Percentiles rank a stretch among this genome's conserved stretches.
Evolutionary conservation across 2,888 invertebrate genomes (phyloP).

Genomic region (Melieria omissa): DNA sequence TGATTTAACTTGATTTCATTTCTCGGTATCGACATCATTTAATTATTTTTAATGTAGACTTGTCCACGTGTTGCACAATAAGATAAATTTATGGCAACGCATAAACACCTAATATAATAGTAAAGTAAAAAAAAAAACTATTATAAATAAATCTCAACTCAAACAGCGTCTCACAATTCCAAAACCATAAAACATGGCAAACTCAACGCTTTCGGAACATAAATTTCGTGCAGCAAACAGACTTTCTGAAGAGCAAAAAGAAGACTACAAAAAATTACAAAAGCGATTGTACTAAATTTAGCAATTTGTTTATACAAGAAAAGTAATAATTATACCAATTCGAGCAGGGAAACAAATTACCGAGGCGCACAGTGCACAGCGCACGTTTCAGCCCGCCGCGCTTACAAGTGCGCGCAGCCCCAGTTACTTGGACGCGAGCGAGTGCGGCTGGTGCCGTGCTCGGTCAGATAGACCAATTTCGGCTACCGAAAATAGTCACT

Average conservation of each 20-base stretch:
- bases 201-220: slow-evolving; percentile 43
- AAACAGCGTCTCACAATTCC: slow-evolving; percentile 39
- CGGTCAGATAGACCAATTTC: slow-evolving; percentile 12
- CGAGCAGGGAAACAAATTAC: slow-evolving; percentile 51
- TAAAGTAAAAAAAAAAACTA: slow-evolving; percentile 5
- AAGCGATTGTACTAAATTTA: slow-evolving; percentile 38
- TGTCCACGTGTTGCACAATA: background rate
- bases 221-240: slow-evolving; percentile 32
- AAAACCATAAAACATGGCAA: slow-evolving; percentile 43
- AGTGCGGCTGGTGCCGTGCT: slow-evolving; percentile 9
- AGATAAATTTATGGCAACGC: slow-evolving; percentile 19
- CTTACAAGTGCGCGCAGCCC: background rate
- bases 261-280: slow-evolving; percentile 19
- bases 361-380: background rate
- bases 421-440: background rate
- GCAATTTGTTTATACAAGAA: slow-evolving; percentile 42
- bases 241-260: slow-evolving; percentile 10
- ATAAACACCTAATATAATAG: slow-evolving; percentile 25
- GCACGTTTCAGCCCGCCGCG: slow-evolving; percentile 13
- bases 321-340: slow-evolving; percentile 61
- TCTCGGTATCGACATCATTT: too few species aligned
- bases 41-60: background rate
- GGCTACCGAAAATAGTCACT: slow-evolving; percentile 29
- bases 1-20: too few species aligned
- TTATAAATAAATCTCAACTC: slow-evolving; percentile 4